Evolutionary conservation across 2,113 vertebrate species (phyloP), one percentile per base, ranked within the genome.

Genomic region (Hiodon alosoides): DNA sequence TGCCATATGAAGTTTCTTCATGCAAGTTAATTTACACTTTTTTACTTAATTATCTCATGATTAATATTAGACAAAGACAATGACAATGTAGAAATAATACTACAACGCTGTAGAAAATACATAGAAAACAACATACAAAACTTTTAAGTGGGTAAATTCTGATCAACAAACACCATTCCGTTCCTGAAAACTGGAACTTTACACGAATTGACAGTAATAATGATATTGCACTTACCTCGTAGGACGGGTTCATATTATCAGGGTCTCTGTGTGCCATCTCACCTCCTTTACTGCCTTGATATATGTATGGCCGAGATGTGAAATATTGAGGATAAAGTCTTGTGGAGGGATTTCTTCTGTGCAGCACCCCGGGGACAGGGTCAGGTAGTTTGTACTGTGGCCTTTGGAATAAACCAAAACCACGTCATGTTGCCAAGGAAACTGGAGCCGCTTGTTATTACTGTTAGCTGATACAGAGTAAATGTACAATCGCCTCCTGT

Each of bases 181-280:
- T 8, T 69, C 4, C 11, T 52, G 50, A 1, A 7, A 53, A 59
- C 4, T 7, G 51, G 16, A 13, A 5, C 67, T 31, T 47, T 31
- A 16, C 57, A 69, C 58, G 62, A 72, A 46, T 48, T 3, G 58
- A 67, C 55, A 69, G 4, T 13, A 54, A 64, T 73, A 9, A 68
- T 7, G 47, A 61, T 0, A 3, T 2, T 50, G 51, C 9, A 81
- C 90, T 89, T 78, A 91, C 90, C 82, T 69, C 54, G 7, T 87
- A 87, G 0, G 79, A 74, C 6, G 79, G 79, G 64, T 86, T 85
- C 17, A 79, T 60, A 0, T 78, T 78, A 10, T 79, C 85, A 10
- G 79, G 76, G 3, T 83, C 81, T 50, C 52, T 83, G 3, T 81
- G 60, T 46, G 81, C 84, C 3, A 83, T 76, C 73, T 89, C 87